Evolutionary conservation across 1,140 invertebrate genomes (phyloP).

Genomic region (Sinonovacula constricta): DNA sequence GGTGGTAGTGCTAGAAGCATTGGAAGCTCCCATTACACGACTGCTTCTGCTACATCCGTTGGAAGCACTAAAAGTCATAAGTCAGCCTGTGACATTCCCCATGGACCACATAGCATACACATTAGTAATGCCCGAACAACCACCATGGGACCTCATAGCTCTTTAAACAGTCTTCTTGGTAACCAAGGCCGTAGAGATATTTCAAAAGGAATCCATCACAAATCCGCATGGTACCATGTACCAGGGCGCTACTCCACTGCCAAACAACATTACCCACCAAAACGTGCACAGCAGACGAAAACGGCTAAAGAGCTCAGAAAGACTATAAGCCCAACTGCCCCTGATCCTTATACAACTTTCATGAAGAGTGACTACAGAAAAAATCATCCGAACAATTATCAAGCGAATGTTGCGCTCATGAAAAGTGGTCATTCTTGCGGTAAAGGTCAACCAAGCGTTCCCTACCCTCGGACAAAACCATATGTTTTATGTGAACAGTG

Average conservation of each 20-base stretch:
- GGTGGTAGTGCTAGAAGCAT: slow-evolving; percentile 51
- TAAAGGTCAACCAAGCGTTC: slow-evolving; percentile 9
- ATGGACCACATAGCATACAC: slow-evolving; percentile 53
- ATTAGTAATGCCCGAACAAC: slow-evolving; percentile 55
- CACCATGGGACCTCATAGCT: slow-evolving; percentile 66
- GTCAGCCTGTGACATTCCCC: slow-evolving; percentile 58
- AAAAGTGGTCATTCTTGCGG: slow-evolving; percentile 31
- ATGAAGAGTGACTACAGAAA: slow-evolving; percentile 45
- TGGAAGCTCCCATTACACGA: slow-evolving; percentile 50
- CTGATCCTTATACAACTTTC: slow-evolving; percentile 24
- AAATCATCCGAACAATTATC: slow-evolving; percentile 32
- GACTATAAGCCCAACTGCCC: slow-evolving; percentile 13
- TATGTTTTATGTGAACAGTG: slow-evolving; percentile 40
- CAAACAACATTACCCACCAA: slow-evolving; percentile 56
- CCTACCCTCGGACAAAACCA: slow-evolving; percentile 33
- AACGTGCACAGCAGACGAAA: slow-evolving; percentile 65
- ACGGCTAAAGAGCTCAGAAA: slow-evolving; percentile 50
- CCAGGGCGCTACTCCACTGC: slow-evolving; percentile 68
- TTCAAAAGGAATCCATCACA: slow-evolving; percentile 60
- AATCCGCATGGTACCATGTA: slow-evolving; percentile 74
- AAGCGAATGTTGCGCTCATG: slow-evolving; percentile 23
- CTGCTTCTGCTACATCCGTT: slow-evolving; percentile 33
- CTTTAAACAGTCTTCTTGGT: slow-evolving; percentile 64
- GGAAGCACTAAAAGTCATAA: slow-evolving; percentile 45
- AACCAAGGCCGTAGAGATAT: slow-evolving; percentile 57